Conservation (phyloP, 2,113 vertebrate species). For the Lasiurus borealis region DNA sequence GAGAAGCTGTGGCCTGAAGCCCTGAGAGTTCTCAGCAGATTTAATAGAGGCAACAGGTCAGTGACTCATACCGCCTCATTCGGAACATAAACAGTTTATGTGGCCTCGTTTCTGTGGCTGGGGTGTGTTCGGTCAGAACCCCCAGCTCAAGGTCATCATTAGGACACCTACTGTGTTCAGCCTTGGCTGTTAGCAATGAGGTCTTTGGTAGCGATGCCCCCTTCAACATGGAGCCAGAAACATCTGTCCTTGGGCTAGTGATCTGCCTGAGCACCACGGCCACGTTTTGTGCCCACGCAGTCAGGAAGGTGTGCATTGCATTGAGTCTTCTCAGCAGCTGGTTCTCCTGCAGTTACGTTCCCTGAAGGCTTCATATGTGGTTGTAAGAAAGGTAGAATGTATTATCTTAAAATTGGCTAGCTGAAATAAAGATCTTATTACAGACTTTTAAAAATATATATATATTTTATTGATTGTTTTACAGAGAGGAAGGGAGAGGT, state of each 20-base stretch:
- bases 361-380: background rate
- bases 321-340: background rate
- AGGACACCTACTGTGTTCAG: background rate
- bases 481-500: too few relatives aligned
- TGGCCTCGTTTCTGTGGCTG: background rate
- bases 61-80: background rate
- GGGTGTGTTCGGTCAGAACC: background rate
- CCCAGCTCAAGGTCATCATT: background rate
- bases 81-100: background rate
- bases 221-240: background rate
- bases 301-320: background rate
- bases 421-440: background rate
- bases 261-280: background rate
- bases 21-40: background rate
- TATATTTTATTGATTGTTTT: too few relatives aligned
- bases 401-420: conserved; percentile 30
- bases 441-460: background rate
- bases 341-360: conserved; percentile 20
- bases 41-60: background rate
- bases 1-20: background rate
- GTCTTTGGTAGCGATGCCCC: background rate
- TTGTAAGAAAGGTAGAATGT: background rate
- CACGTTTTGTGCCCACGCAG: background rate
- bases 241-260: background rate
- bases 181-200: background rate